Conservation (phyloP, 2,888 invertebrate species). For the Drosophila neonasuta region DNA sequence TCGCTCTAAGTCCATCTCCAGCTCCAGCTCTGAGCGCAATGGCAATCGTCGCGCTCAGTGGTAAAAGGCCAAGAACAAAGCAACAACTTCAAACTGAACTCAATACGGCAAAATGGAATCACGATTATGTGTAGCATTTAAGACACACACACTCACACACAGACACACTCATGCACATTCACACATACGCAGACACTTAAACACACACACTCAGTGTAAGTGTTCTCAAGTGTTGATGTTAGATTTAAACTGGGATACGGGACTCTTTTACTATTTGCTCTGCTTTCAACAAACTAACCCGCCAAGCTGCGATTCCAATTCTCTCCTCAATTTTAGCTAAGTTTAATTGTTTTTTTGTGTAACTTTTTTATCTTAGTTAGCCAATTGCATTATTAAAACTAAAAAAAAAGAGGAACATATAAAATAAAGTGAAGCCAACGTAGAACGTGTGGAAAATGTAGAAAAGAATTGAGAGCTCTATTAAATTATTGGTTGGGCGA, state of each 20-base stretch:
- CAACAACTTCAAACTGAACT: slow-evolving; percentile 39
- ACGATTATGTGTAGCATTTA: slow-evolving; percentile 54
- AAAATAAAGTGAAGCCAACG: slow-evolving; percentile 17
- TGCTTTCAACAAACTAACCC: slow-evolving; percentile 43
- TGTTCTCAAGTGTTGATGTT: slow-evolving; percentile 45
- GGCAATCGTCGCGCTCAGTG: slow-evolving; percentile 55
- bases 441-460: slow-evolving; percentile 7
- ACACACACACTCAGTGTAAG: slow-evolving; percentile 30
- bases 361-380: slow-evolving; percentile 58
- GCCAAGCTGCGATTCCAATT: slow-evolving; percentile 33
- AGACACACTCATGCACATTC: slow-evolving; percentile 3
- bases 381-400: slow-evolving; percentile 54
- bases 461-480: slow-evolving; percentile 3
- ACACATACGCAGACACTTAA: not conserved
- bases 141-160: slow-evolving; percentile 11
- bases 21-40: slow-evolving; percentile 32
- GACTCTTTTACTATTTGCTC: slow-evolving; percentile 40
- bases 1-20: slow-evolving; percentile 43
- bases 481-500: slow-evolving; percentile 6
- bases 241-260: slow-evolving; percentile 49
- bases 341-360: slow-evolving; percentile 57
- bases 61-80: slow-evolving; percentile 29
- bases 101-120: slow-evolving; percentile 43
- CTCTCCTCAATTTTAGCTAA: slow-evolving; percentile 48
- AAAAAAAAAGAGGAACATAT: slow-evolving; percentile 28